Evolutionary conservation across 2,797 vertebrate genomes (phyloP).

Genomic region (Gymnocypris eckloni): DNA sequence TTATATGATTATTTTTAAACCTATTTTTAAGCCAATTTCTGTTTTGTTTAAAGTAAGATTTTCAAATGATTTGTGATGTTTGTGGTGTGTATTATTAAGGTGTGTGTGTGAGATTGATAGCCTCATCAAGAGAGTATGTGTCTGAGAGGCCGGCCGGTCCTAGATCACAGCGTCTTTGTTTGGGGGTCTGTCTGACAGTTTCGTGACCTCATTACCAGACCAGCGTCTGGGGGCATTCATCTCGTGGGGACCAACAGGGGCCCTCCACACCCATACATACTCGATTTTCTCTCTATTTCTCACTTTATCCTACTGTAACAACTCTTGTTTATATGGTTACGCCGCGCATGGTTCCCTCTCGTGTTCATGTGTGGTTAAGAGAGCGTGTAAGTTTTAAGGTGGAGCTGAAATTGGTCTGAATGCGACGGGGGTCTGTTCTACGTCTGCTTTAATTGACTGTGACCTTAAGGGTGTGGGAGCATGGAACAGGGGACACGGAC

Average conservation of each 20-base stretch:
- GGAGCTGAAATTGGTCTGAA: slow-evolving; percentile 41
- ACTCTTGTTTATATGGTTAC: background rate
- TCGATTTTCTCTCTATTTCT: slow-evolving; percentile 4
- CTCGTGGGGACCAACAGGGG: slow-evolving; percentile 16
- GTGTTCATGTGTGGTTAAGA: slow-evolving; percentile 22
- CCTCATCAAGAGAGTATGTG: slow-evolving; percentile 46
- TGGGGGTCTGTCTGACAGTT: slow-evolving; percentile 56
- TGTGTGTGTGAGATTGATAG: slow-evolving; percentile 45
- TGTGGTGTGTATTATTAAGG: slow-evolving; percentile 21
- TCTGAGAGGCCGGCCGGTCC: slow-evolving; percentile 40
- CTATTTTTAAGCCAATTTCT: background rate
- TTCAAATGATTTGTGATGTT: background rate
- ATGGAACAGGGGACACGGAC: slow-evolving; percentile 25
- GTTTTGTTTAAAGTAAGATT: background rate
- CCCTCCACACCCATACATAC: background rate
- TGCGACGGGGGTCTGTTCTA: slow-evolving; percentile 32
- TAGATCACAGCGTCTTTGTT: slow-evolving; percentile 59
- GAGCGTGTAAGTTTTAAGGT: slow-evolving; percentile 40
- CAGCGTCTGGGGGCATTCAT: slow-evolving; percentile 56
- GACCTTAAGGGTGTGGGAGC: slow-evolving; percentile 52
- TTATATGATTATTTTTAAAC: slow-evolving; percentile 7
- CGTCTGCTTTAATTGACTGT: slow-evolving; percentile 47
- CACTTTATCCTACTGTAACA: slow-evolving; percentile 30
- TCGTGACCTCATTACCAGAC: slow-evolving; percentile 66
- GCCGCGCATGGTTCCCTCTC: background rate